Evolutionary conservation across 1,140 invertebrate species (phyloP).

Genomic region (Pogonus chalceus): DNA sequence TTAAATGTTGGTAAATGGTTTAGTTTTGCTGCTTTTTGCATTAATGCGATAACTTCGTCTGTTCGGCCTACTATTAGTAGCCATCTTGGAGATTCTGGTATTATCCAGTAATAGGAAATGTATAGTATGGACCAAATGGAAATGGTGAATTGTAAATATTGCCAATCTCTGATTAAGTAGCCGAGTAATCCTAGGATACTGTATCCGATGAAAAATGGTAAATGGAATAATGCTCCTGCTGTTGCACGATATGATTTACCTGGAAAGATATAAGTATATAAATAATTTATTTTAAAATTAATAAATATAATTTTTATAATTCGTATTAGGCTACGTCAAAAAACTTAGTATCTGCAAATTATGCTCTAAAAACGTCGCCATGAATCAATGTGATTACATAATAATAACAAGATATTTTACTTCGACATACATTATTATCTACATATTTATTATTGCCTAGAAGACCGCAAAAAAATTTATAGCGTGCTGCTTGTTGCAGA

Average conservation of each 20-base stretch:
- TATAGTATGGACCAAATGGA: constrained; percentile 41
- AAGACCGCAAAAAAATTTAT: too few relatives aligned
- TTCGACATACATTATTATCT: too few relatives aligned
- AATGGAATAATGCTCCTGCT: constrained; percentile 48
- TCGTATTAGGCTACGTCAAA: too few relatives aligned
- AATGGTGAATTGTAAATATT: constrained; percentile 44
- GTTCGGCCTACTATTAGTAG: constrained; percentile 47
- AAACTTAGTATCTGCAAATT: too few relatives aligned
- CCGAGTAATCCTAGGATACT: constrained; percentile 41
- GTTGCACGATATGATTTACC: constrained; percentile 48
- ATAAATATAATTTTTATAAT: too few relatives aligned
- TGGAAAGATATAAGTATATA: too few relatives aligned
- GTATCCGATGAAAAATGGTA: constrained; percentile 47
- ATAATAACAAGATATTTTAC: too few relatives aligned
- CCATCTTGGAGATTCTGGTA: constrained; percentile 62
- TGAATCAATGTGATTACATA: too few relatives aligned
- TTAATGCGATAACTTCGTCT: constrained; percentile 44
- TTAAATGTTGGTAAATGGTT: constrained; percentile 24
- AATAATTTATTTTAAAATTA: too few relatives aligned
- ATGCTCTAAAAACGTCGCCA: too few relatives aligned
- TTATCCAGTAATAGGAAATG: constrained; percentile 44
- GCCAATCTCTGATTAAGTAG: constrained; percentile 44
- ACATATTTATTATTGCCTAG: too few relatives aligned
- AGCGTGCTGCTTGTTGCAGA: too few relatives aligned
- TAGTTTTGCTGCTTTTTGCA: constrained; percentile 44